Conservation (phyloP, 2,888 invertebrate genomes). For the Axea sp. region DNA sequence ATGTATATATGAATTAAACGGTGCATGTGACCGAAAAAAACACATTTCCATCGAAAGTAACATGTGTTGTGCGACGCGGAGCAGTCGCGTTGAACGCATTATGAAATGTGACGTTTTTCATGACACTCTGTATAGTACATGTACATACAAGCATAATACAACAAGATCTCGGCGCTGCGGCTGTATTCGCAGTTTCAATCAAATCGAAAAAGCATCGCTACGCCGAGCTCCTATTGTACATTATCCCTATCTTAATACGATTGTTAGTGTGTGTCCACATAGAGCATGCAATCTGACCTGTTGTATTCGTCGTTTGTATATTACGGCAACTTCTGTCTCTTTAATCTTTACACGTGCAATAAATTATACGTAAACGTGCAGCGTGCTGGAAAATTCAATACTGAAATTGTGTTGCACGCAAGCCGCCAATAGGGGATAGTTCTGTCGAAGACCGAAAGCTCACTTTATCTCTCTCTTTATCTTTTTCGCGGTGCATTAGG, state of each 20-base stretch:
- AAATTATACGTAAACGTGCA: slow-evolving; percentile 24
- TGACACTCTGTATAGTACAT: slow-evolving; percentile 50
- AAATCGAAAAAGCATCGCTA: slow-evolving; percentile 1
- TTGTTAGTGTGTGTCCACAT: slow-evolving; percentile 70
- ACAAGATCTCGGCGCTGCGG: slow-evolving; percentile 19
- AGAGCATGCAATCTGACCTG: slow-evolving; percentile 73
- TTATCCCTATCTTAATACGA: slow-evolving; percentile 53
- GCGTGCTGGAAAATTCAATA: slow-evolving; percentile 33
- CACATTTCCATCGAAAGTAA: slow-evolving; percentile 16
- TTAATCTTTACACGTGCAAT: slow-evolving; percentile 50
- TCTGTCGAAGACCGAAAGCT: slow-evolving; percentile 21
- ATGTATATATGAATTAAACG: slow-evolving; percentile 52
- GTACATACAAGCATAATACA: slow-evolving; percentile 50
- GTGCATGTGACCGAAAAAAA: slow-evolving; percentile 21
- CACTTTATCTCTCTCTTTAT: slow-evolving; percentile 1
- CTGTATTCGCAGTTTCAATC: background rate
- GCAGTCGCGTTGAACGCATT: slow-evolving; percentile 9
- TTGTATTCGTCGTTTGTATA: slow-evolving; percentile 66
- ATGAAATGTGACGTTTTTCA: slow-evolving; percentile 41
- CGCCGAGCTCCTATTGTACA: slow-evolving; percentile 27
- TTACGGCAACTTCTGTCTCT: slow-evolving; percentile 64
- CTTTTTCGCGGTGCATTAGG: slow-evolving; percentile 25
- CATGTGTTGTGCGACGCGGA: slow-evolving; percentile 16
- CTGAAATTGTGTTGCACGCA: slow-evolving; percentile 32
- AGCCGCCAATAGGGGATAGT: slow-evolving; percentile 14